These are phyloP conservation scores for Callinectes sapidus DNA, from an alignment of 2,888 invertebrate genomes.

Conservation along the genomic window DNA sequence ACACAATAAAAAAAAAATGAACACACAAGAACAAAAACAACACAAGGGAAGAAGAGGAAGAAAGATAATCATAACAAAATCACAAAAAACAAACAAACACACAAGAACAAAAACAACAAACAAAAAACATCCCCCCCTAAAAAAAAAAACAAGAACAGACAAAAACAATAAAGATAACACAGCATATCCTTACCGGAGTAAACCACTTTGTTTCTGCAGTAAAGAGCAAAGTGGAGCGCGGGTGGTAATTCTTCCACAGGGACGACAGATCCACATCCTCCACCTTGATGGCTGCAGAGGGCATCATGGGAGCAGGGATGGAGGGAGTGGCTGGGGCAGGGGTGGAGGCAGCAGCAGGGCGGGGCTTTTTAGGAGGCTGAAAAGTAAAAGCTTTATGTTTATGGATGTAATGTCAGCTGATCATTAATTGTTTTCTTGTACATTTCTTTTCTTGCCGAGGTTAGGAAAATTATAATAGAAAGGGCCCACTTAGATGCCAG, in stretches of 20 bases:
- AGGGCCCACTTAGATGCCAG: no score
- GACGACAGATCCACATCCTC: conserved; percentile 20
- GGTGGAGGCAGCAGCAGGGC: not conserved
- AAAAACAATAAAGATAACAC: not conserved
- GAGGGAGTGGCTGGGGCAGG: not conserved
- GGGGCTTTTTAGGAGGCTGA: not conserved
- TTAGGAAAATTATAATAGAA: no score
- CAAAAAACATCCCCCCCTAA: no score
- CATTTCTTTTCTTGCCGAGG: not conserved
- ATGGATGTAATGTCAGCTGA: not conserved
- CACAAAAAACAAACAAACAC: no score
- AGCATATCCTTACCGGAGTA: conserved; percentile 23
- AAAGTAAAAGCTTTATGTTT: not conserved
- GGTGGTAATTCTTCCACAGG: conserved; percentile 53
- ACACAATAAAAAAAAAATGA: no score
- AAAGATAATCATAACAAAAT: no score
- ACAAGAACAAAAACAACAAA: no score
- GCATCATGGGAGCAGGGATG: not conserved
- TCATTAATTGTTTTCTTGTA: not conserved
- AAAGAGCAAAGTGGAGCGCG: conserved; percentile 45
- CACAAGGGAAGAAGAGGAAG: no score
- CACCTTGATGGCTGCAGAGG: not conserved
- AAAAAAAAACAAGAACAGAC: not conserved
- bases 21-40: no score
- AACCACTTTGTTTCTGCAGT: conserved; percentile 18